Conservation (phyloP, 2,113 vertebrate genomes). For the Antechinus flavipes region DNA sequence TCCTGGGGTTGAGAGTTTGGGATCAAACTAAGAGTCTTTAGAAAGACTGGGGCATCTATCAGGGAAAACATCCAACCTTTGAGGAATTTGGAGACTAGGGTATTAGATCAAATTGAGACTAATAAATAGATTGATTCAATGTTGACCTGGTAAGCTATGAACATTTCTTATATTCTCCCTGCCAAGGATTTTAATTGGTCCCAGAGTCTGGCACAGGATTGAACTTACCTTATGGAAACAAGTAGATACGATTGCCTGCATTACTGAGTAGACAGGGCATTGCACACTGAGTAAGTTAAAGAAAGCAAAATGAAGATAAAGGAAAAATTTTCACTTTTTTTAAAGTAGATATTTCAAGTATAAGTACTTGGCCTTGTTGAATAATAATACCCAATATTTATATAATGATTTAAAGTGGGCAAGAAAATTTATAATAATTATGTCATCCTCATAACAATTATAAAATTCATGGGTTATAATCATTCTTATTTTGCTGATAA, state of each 20-base stretch:
- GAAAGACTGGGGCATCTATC: neutral
- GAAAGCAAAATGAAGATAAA: neutral
- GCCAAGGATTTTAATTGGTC: accelerated
- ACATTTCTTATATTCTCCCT: neutral
- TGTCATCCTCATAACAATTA: neutral
- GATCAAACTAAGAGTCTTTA: neutral
- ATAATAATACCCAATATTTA: neutral
- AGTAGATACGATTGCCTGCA: neutral
- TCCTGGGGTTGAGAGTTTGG: neutral
- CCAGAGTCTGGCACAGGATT: too few species aligned
- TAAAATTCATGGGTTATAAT: neutral
- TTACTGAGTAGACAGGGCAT: neutral
- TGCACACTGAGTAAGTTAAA: slow-evolving; percentile 12
- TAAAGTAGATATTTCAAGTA: neutral
- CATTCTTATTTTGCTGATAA: neutral
- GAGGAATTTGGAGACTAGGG: neutral
- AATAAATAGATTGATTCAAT: accelerated
- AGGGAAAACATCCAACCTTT: neutral
- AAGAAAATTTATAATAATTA: neutral
- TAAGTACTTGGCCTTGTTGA: slow-evolving; percentile 24
- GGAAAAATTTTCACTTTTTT: neutral
- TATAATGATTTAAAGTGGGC: neutral
- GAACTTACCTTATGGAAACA: neutral
- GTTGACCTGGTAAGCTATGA: neutral
- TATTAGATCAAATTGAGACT: neutral